Evolutionary conservation across 2,888 invertebrate species (phyloP), one percentile per base, ranked within the genome.

Genomic region (Luperina nickerlii): DNA sequence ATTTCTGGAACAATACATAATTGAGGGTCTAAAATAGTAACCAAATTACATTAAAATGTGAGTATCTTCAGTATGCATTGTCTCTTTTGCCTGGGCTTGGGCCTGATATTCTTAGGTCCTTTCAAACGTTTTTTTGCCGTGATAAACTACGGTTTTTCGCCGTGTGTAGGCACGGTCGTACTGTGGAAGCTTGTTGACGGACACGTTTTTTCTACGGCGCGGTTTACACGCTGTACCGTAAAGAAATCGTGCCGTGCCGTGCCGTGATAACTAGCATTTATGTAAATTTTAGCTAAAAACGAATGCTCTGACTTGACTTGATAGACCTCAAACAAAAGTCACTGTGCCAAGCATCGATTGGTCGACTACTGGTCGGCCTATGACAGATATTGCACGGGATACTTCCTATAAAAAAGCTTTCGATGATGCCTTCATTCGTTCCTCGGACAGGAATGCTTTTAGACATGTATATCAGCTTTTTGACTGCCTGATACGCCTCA

Each of bases 1-100:
- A 96, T 99, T 99, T 91, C 99, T 99, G 94, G 9, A 97, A 97
- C 83, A 91, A 92, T 69, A 84, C 8, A 51, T 38, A 6, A 65
- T 38, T 8, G 13, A 51, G 13, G 7, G 3, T n/a, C 15, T 20
- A 8, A 65, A 20, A 51, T 27, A 38, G 7, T n/a, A 24, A 48
- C 9, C 6, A 11, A 65, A 11, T 65, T 38, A 65, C 11, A 65
- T 11, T 24, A 24, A 65, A 24, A 24, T 38, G 2, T 38, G 20
- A 63, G 32, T 9, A 32, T 9, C 4, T 32, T 63, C 9, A 32
- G 32, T 63, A 63, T 20, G 20, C 32, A 63, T 18, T 9, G 32
- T 32, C 32, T 32, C 32, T 63, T 9, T 63, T 32, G 32, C 57
- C 3, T n/a, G 9, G 57, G 3, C 8, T 32, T 18, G 9, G 1